A percentile compares a stretch with the other conserved stretches of the same genome.
Evolutionary conservation across 2,888 invertebrate species (phyloP).

Genomic region (Drosophila setosimentum): DNA sequence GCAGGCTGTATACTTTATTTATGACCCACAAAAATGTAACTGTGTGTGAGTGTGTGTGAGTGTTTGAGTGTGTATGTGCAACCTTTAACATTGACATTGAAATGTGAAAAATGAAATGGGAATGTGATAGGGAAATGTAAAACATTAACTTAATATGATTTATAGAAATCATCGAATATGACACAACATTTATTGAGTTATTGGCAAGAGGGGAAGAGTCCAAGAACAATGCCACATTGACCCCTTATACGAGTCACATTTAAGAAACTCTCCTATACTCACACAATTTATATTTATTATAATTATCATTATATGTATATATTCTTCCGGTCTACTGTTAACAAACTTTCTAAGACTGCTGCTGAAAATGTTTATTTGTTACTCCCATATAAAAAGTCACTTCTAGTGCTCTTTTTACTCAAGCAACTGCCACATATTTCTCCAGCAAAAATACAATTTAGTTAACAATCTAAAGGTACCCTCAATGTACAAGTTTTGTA

Average conservation of each 20-base stretch:
- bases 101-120: slow-evolving; percentile 16
- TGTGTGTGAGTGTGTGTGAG: background rate
- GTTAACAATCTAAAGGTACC: slow-evolving; percentile 12
- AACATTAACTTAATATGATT: slow-evolving; percentile 7
- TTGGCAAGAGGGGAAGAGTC: background rate
- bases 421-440: background rate
- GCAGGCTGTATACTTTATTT: slow-evolving; percentile 49
- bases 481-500: slow-evolving; percentile 7
- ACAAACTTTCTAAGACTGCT: background rate
- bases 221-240: background rate
- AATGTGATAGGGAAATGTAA: background rate
- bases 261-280: background rate
- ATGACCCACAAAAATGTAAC: slow-evolving; percentile 20
- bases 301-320: background rate
- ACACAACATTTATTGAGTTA: background rate
- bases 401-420: background rate
- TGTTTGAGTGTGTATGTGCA: no score
- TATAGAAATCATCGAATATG: slow-evolving; percentile 8
- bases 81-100: slow-evolving; percentile 19
- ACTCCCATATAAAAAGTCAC: background rate
- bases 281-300: background rate
- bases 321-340: background rate
- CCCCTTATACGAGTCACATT: background rate
- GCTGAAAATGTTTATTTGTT: background rate
- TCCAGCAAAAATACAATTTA: slow-evolving; percentile 13